These are phyloP conservation scores for Apis dorsata DNA, from an alignment of 1,140 invertebrate species.

Conservation along the genomic window DNA sequence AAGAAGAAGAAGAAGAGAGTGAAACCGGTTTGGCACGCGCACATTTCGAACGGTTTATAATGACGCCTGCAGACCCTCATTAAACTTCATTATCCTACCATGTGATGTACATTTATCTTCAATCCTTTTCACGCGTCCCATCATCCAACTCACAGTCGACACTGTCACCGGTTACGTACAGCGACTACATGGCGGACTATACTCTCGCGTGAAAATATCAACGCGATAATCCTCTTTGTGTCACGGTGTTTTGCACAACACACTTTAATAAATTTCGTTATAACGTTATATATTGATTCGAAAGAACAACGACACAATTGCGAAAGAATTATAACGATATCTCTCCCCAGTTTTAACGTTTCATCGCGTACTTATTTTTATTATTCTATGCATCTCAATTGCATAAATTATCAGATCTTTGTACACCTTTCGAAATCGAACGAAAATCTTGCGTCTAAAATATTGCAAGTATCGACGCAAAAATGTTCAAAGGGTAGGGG, in stretches of 20 bases:
- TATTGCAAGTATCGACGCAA: conserved; percentile 49
- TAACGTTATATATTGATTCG: no score
- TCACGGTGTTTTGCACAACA: not conserved
- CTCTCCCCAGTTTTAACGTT: no score
- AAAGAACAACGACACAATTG: no score
- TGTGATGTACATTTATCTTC: conserved; percentile 48
- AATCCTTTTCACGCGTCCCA: conserved; percentile 5
- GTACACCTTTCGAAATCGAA: no score
- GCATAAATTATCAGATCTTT: no score
- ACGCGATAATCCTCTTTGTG: not conserved
- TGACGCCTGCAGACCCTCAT: conserved; percentile 50
- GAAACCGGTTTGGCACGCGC: conserved; percentile 71
- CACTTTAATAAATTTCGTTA: no score
- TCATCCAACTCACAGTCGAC: not conserved
- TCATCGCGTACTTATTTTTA: not conserved
- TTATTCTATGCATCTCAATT: not conserved
- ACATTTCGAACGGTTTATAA: conserved; percentile 56
- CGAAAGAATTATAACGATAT: no score
- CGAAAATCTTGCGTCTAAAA: not conserved
- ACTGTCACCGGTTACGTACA: not conserved
- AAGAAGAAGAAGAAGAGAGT: conserved; percentile 50
- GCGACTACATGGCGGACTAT: no score
- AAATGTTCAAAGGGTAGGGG: conserved; percentile 50
- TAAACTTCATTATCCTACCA: conserved; percentile 64
- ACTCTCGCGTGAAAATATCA: not conserved